phyloP scores from a whole-genome alignment of 1,140 invertebrate genomes.

The Dendrolimus punctatus region DNA sequence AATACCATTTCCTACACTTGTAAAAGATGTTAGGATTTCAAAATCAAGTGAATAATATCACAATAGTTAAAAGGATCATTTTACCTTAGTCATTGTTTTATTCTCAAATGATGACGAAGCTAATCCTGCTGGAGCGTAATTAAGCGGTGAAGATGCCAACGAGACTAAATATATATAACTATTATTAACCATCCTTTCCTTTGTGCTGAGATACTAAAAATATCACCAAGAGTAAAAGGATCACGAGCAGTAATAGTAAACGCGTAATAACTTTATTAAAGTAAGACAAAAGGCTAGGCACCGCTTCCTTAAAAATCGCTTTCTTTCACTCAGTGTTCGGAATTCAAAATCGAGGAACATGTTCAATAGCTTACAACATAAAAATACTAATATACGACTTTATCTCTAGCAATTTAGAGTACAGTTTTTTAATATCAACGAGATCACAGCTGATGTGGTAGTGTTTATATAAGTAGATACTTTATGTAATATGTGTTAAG shows the following conservation, averaged over 20 bases:
- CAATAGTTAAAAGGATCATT: too few relatives aligned
- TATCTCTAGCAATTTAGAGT: conserved; percentile 17
- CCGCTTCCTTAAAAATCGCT: conserved; percentile 57
- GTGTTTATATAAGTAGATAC: conserved; percentile 11
- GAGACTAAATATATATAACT: too few relatives aligned
- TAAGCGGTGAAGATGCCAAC: too few relatives aligned
- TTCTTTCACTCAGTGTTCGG: conserved; percentile 57
- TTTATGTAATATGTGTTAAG: conserved; percentile 10
- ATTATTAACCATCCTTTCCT: too few relatives aligned
- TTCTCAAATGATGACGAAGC: too few relatives aligned
- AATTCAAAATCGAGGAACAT: conserved; percentile 63
- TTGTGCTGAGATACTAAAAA: not conserved
- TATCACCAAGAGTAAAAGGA: not conserved
- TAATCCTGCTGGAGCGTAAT: too few relatives aligned
- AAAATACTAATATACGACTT: conserved; percentile 15
- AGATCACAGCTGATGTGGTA: conserved; percentile 40
- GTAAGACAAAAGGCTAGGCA: conserved; percentile 25
- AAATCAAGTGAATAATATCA: too few relatives aligned
- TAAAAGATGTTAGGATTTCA: too few relatives aligned
- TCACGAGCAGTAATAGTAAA: conserved; percentile 5
- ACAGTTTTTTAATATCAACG: conserved; percentile 13
- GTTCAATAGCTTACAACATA: conserved; percentile 28
- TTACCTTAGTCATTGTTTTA: too few relatives aligned
- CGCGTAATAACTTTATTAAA: conserved; percentile 41
- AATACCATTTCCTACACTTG: too few relatives aligned